These are phyloP conservation scores for Axea sp. DNA, from an alignment of 2,888 invertebrate species.

Conservation along the genomic window DNA sequence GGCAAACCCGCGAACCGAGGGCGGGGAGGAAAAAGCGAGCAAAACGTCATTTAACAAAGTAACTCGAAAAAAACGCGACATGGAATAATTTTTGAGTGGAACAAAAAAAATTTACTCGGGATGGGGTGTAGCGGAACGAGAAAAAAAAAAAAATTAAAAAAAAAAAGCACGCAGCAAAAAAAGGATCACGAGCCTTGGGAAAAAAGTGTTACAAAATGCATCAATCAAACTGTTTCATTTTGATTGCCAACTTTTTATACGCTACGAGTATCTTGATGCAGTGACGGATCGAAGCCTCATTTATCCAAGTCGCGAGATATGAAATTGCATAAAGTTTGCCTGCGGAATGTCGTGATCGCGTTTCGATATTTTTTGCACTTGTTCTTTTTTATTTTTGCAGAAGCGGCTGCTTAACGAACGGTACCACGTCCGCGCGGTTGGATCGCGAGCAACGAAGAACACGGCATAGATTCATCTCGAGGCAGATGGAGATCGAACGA, in stretches of 20 bases:
- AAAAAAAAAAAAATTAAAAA: too few relatives aligned
- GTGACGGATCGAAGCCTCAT: constrained; percentile 61
- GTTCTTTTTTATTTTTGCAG: constrained; percentile 8
- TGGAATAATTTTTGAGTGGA: background rate
- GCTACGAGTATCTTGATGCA: constrained; percentile 46
- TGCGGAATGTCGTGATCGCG: constrained; percentile 62
- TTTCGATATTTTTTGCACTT: constrained; percentile 17
- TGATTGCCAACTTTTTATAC: constrained; percentile 51
- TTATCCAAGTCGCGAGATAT: constrained; percentile 61
- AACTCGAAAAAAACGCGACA: background rate
- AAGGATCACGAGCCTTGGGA: constrained; percentile 1
- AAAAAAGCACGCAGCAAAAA: too few relatives aligned
- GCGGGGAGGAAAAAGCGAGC: too few relatives aligned
- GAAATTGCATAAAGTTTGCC: constrained; percentile 63
- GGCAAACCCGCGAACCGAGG: too few relatives aligned
- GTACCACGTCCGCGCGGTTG: constrained; percentile 60
- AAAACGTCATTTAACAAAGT: too few relatives aligned
- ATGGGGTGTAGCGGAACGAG: too few relatives aligned
- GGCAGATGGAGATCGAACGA: constrained; percentile 53
- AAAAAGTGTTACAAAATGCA: constrained; percentile 52
- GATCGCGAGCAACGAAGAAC: constrained; percentile 41
- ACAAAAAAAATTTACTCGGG: background rate
- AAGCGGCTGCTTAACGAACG: constrained; percentile 55
- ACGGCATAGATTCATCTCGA: constrained; percentile 57
- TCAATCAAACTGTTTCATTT: constrained; percentile 57